phyloP scores from a whole-genome alignment of 2,797 vertebrate species.

The Glyptemys insculpta region DNA sequence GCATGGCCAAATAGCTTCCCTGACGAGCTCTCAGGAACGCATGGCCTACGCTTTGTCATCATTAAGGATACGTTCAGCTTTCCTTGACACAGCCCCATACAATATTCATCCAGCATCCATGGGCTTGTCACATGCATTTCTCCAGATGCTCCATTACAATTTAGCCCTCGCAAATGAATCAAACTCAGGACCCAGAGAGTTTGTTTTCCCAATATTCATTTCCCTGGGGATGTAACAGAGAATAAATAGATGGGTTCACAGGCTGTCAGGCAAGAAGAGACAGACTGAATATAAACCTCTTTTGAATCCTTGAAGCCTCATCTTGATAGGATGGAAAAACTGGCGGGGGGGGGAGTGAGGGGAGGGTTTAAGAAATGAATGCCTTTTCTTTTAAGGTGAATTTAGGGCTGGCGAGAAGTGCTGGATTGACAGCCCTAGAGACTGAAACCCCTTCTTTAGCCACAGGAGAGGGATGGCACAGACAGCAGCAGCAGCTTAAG shows the following conservation, averaged over 20 bases:
- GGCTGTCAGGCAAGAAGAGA: neutral
- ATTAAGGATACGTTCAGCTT: neutral
- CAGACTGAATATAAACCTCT: neutral
- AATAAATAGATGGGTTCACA: neutral
- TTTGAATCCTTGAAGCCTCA: neutral
- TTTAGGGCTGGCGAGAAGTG: neutral
- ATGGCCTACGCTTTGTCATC: neutral
- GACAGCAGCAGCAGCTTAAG: neutral
- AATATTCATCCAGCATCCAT: neutral
- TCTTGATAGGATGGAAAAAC: neutral
- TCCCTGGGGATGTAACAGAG: neutral
- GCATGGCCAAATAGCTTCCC: neutral
- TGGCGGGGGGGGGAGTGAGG: fast-evolving
- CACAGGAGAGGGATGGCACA: neutral
- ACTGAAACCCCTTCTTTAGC: neutral
- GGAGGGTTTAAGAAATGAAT: neutral
- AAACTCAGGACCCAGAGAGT: neutral
- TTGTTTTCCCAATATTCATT: neutral
- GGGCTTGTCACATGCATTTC: neutral
- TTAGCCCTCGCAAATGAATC: neutral
- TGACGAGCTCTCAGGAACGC: neutral
- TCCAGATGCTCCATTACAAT: neutral
- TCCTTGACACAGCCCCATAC: neutral
- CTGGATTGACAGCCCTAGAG: neutral
- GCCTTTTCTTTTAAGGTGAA: neutral